Conservation (phyloP, 2,113 vertebrate species). For the Pionites leucogaster region DNA sequence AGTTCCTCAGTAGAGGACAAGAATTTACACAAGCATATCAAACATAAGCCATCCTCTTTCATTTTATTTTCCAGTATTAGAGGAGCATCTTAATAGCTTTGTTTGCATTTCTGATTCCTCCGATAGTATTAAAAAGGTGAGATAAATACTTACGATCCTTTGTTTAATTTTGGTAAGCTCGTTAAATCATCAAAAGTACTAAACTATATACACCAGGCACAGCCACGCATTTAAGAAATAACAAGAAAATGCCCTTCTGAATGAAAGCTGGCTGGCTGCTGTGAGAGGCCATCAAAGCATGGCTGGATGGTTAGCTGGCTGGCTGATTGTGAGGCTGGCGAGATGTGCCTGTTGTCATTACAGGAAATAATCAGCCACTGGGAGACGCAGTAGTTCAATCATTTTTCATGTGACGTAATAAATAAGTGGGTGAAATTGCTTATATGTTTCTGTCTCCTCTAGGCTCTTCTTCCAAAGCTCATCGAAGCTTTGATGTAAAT, state of each 20-base stretch:
- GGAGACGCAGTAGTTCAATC: not conserved
- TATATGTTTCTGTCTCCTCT: not conserved
- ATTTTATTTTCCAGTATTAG: not conserved
- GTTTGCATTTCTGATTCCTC: not conserved
- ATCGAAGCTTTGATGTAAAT: not conserved
- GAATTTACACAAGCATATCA: not conserved
- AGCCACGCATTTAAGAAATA: not conserved
- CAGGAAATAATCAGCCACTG: not conserved
- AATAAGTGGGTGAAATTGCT: not conserved
- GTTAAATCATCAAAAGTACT: not conserved
- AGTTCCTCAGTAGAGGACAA: not conserved
- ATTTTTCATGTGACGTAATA: not conserved
- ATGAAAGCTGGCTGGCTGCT: not conserved
- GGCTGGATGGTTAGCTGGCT: not conserved
- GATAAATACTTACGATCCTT: not conserved
- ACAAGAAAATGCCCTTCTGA: not conserved
- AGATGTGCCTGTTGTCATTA: not conserved
- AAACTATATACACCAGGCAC: not conserved
- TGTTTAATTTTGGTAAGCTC: not conserved
- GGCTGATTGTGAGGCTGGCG: not conserved
- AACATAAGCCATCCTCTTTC: not conserved
- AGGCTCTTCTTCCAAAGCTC: not conserved
- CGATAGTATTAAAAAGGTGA: not conserved
- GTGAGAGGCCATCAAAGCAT: not conserved
- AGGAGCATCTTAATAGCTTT: not conserved